Evolutionary conservation across 1,140 invertebrate species (phyloP), one percentile per base, ranked within the genome.

Genomic region (Anadara kagoshimensis): DNA sequence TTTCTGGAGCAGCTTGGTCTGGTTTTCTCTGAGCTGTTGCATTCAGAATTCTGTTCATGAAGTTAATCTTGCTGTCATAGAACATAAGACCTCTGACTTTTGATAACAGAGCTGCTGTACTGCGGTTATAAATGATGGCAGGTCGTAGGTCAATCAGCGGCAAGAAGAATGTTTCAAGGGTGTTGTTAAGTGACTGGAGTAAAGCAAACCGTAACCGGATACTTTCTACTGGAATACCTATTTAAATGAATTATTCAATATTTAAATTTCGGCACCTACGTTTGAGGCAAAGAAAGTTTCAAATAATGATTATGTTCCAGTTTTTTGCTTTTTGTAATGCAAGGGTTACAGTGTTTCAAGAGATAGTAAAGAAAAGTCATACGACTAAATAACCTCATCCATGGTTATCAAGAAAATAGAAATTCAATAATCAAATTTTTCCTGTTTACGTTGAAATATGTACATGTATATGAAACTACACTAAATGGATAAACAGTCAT

Each of bases 1-100:
- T 85, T 63, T 89, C 88, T 16, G 88, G 88, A 10, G 86, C 86
- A n/a, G 88, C 85, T 74, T 88, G 86, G 65, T 88, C 87, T n/a
- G 83, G 81, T 79, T 88, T 88, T 54, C 88, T 68, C 67, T 85
- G 81, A 16, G 86, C 84, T 4, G 88, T 88, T 44, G 84, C 84
- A 75, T 89, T 89, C 16, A 89, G 71, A 47, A 89, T 79, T 45
- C 85, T 62, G 70, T 89, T 88, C 10, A 87, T 62, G 20, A 88
- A 79, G 58, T 78, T 78, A 11, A 85, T 69, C 74, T 89, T 89
- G 41, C 82, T 82, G 68, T 89, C 85, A 70, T 86, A 87, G 70
- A 88, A 89, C 12, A 89, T 76, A 8, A 89, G 74, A 20, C 77
- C 69, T 49, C 87, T 72, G 1, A 83, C 75, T 47, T 80, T 73